Evolutionary conservation across 2,113 vertebrate genomes (phyloP), one percentile per base, ranked within the genome.

Genomic region (Carassius auratus): DNA sequence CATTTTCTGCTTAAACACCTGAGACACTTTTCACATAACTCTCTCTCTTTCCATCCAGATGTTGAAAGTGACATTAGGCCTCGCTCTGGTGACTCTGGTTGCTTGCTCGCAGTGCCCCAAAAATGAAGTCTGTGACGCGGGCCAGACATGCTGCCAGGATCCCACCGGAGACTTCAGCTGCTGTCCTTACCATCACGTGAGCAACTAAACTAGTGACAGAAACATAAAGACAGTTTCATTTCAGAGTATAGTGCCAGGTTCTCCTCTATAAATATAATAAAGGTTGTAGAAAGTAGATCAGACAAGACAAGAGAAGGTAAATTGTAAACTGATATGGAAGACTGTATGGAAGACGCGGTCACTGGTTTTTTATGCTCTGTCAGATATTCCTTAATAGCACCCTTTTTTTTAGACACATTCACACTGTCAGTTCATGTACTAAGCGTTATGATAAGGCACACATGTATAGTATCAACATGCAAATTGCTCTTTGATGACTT

Each of bases 71-170:
- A 80, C 91, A 86, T 17, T 93, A 59, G 86, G 86, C 38, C 73
- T 85, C 86, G 84, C 88, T 21, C 55, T 93, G 48, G 57, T 94
- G 88, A 89, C 89, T 68, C 71, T 92, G 84, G 91, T 83, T 17
- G 81, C 69, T 12, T 91, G 92, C 17, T 88, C 90, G 3, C 77
- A 88, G 59, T 95, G 92, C 89, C 93, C 94, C 9, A 86, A 91
- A 66, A 90, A 88, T 71, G 89, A 89, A 0, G 57, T 19, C 3
- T 97, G 97, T 86, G 88, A 91, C 0, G 87, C 93, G 0, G 93
- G 92, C 9, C 90, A 85, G 89, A 96, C 96, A 0, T 97, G 96
- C 93, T 97, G 96, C 88, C 92, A 66, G 0, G 87, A 55, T 75
- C 87, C 89, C 14, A 6, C 5, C 3, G 89, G 66, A 2, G 66